A percentile compares a stretch with the other conserved stretches of the same genome.
phyloP scores from a whole-genome alignment of 2,113 vertebrate species.

The Onychostruthus taczanowskii region DNA sequence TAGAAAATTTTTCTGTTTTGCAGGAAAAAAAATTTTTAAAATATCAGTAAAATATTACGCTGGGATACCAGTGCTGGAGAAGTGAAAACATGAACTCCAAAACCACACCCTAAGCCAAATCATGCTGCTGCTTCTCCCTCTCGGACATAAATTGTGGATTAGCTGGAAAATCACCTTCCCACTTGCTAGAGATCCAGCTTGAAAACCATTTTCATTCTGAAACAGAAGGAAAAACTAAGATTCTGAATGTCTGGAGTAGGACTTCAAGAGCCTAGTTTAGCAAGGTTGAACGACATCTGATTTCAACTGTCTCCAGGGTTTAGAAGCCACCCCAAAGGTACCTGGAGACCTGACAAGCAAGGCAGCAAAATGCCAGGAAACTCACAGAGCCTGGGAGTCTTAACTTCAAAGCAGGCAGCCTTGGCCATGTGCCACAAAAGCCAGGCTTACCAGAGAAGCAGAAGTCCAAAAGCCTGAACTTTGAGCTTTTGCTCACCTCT shows the following conservation, averaged over 20 bases:
- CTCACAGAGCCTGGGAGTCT: background rate
- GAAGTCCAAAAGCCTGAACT: background rate
- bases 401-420: slow-evolving; percentile 7
- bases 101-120: background rate
- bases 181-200: background rate
- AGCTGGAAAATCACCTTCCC: background rate
- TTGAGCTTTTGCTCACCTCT: background rate
- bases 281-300: accelerated
- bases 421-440: background rate
- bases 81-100: background rate
- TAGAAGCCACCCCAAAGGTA: background rate
- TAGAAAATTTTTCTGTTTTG: background rate
- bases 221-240: background rate
- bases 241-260: background rate
- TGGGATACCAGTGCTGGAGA: background rate
- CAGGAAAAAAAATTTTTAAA: background rate
- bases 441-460: background rate
- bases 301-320: background rate
- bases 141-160: background rate
- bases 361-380: background rate
- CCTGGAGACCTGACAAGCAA: background rate
- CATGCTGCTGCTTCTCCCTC: background rate
- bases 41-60: background rate
- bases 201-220: background rate
- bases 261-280: background rate